Conservation (phyloP, 2,797 vertebrate species). For the Acomys russatus region DNA sequence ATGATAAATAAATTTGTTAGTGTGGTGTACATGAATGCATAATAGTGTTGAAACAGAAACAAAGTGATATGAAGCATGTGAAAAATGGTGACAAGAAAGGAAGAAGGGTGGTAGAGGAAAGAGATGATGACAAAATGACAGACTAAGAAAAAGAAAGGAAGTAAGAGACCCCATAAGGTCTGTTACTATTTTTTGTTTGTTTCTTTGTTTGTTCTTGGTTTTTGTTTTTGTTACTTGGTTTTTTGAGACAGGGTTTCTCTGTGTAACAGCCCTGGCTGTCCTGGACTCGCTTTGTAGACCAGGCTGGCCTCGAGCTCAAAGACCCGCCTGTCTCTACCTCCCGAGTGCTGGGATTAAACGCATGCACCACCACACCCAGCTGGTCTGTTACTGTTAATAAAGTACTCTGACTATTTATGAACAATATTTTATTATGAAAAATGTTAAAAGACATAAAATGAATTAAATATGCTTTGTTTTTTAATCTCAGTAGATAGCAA, state of each 20-base stretch:
- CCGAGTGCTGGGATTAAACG: no score
- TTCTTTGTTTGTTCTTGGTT: no score
- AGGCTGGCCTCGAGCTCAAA: no score
- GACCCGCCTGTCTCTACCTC: no score
- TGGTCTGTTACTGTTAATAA: background rate
- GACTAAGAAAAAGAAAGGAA: background rate
- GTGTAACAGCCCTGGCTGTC: no score
- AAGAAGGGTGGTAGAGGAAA: background rate
- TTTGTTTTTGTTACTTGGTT: no score
- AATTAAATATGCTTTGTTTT: background rate
- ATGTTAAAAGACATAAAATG: background rate
- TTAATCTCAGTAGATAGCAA: background rate
- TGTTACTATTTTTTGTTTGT: no score
- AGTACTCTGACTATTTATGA: background rate
- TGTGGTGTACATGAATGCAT: background rate
- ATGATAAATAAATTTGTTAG: background rate
- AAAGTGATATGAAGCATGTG: rapidly evolving
- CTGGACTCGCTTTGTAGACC: no score
- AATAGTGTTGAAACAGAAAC: background rate
- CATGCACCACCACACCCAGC: no score
- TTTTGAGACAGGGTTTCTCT: no score
- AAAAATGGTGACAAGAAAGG: background rate
- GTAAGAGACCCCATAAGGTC: background rate
- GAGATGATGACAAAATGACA: background rate
- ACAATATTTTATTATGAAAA: background rate